Evolutionary conservation across 2,888 invertebrate genomes (phyloP).

Genomic region (Caenorhabditis virilis): DNA sequence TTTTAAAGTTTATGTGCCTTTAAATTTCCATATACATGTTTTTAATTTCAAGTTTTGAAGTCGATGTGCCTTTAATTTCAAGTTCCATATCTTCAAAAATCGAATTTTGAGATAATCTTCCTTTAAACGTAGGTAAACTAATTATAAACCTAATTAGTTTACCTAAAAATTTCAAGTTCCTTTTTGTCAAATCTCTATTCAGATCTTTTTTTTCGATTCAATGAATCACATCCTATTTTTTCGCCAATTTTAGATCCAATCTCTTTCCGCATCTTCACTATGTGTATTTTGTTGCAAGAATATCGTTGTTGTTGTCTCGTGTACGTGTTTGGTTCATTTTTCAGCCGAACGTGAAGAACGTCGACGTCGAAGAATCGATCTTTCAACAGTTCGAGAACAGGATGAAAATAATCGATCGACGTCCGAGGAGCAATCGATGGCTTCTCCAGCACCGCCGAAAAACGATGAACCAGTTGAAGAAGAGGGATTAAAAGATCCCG

Average conservation of each 20-base stretch:
- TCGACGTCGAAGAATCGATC: conserved; percentile 18
- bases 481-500: not conserved
- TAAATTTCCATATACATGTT: too few species aligned
- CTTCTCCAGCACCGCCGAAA: not conserved
- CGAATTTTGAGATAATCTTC: too few species aligned
- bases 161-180: too few species aligned
- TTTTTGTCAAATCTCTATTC: too few species aligned
- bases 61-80: too few species aligned
- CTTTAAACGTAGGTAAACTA: too few species aligned
- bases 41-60: too few species aligned
- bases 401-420: conserved; percentile 20
- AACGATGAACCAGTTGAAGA: not conserved
- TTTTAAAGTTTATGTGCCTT: too few species aligned
- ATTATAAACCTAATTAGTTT: too few species aligned
- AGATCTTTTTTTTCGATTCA: too few species aligned
- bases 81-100: too few species aligned
- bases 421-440: conserved; percentile 11
- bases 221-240: too few species aligned
- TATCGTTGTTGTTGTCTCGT: conserved; percentile 1
- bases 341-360: conserved; percentile 28
- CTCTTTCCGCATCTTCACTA: not conserved
- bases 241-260: not conserved
- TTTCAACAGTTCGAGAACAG: conserved; percentile 31
- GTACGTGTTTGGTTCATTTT: conserved; percentile 1
- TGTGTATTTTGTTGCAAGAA: not conserved